Evolutionary conservation across 92 coral and sea anemone species (phyloP), one percentile per base, ranked within the genome.

Genomic region (Porites rus): DNA sequence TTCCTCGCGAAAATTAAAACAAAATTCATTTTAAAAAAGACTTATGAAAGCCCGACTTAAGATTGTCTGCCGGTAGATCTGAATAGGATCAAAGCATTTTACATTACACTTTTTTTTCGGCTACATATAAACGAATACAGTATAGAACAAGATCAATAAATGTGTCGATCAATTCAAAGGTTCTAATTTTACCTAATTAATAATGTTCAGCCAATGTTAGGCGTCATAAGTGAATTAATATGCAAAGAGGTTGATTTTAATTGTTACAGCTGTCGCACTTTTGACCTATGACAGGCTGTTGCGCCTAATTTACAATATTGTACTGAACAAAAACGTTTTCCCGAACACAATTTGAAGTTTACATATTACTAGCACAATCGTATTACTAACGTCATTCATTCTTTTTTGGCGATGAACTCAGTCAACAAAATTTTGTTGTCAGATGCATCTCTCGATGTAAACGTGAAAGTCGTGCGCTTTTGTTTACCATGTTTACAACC

Each of bases 241-340:
- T 16, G 16, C 28, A 6, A 79, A 11, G 52, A 46, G 1, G 12
- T 19, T n/a, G 13, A 64, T 43, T 43, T 56, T 61, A 78, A 12
- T 50, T 11, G 73, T 65, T 61, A 51, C 84, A 79, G 16, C 84
- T 79, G 74, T 79, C 84, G 11, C 61, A 8, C 13, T 56, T 18
- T 21, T 66, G 64, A 66, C 10, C 13, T 14, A 65, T 50, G 62
- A 53, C 51, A 51, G 67, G 22, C 16, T 10, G 38, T 76, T 50
- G 51, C 65, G 24, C 14, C n/a, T n/a, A 60, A 76, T 76, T 76
- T 46, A 13, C 60, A 72, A 16, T 12, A 9, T 78, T 63, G 0
- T 38, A 38, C 72, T n/a, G 2, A 10, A 60, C 25, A 43, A 78
- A 78, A 71, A 16, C 43, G 72, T 67, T 25, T 14, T 21, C n/a